A percentile compares a stretch with the other conserved stretches of the same genome.
Conservation (phyloP, 1,140 invertebrate genomes). For the Muscidifurax raptorellus region DNA sequence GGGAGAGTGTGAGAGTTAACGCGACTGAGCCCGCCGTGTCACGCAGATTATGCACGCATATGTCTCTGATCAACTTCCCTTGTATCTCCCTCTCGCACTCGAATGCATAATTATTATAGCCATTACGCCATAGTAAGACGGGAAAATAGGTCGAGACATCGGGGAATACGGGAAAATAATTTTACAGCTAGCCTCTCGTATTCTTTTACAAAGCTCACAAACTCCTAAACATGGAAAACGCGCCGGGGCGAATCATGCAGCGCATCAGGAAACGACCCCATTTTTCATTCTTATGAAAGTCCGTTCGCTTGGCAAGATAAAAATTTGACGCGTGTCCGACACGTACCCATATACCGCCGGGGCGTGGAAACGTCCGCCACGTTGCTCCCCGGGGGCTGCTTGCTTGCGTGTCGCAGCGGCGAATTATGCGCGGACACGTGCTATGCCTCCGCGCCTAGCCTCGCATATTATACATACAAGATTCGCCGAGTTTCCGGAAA, state of each 20-base stretch:
- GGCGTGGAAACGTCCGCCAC: background rate
- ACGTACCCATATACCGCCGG: background rate
- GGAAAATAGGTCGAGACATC: no score
- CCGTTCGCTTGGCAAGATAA: background rate
- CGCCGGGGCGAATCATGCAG: no score
- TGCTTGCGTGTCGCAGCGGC: background rate
- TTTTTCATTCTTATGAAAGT: background rate
- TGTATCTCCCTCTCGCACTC: background rate
- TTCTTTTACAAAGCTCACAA: background rate
- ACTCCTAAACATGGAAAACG: background rate
- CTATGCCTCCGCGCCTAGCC: no score
- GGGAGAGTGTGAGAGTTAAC: background rate
- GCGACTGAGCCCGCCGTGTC: no score
- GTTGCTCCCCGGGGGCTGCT: background rate
- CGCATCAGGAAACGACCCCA: background rate
- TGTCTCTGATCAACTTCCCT: background rate
- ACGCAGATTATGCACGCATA: background rate
- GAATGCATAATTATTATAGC: background rate
- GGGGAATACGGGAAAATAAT: no score
- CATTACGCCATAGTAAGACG: background rate
- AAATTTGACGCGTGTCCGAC: constrained; percentile 21
- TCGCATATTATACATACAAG: background rate
- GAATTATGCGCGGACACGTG: constrained; percentile 35
- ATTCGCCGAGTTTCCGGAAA: background rate
- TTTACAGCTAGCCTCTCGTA: no score